A percentile compares a stretch with the other conserved stretches of the same genome.
phyloP scores from a whole-genome alignment of 2,888 invertebrate species.

The Patella pellucida region DNA sequence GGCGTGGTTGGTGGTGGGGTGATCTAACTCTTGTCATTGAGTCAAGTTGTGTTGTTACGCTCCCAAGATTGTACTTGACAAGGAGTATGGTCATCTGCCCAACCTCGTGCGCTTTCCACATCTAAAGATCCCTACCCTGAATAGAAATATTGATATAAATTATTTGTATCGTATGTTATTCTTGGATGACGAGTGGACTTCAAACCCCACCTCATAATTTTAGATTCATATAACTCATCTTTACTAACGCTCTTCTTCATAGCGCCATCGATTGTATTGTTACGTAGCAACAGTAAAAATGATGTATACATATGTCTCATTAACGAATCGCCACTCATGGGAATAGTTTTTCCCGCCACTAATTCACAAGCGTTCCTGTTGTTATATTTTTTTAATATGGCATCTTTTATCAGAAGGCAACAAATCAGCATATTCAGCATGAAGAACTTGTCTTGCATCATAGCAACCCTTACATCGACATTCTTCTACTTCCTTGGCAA shows the following conservation, averaged over 20 bases:
- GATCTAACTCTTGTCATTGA: too few species aligned
- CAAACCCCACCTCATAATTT: too few species aligned
- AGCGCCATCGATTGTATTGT: neutral
- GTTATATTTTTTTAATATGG: neutral
- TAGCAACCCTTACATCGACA: constrained; percentile 4
- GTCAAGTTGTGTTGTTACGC: too few species aligned
- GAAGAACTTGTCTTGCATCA: neutral
- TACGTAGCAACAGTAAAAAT: neutral
- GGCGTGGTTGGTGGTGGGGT: too few species aligned
- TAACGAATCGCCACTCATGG: neutral
- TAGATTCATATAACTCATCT: neutral
- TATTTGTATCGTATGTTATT: too few species aligned
- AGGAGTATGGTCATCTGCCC: too few species aligned
- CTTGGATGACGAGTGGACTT: too few species aligned
- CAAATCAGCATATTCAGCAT: neutral
- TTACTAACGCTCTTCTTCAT: neutral
- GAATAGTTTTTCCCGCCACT: neutral
- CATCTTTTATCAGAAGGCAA: neutral
- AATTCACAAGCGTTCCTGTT: neutral
- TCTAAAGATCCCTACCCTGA: too few species aligned
- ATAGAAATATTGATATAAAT: too few species aligned
- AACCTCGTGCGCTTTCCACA: too few species aligned
- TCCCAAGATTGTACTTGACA: too few species aligned
- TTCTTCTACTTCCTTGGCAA: neutral
- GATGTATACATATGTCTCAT: neutral